phyloP scores from a whole-genome alignment of 2,888 invertebrate species.

The Mongoloraphidia duomilia region DNA sequence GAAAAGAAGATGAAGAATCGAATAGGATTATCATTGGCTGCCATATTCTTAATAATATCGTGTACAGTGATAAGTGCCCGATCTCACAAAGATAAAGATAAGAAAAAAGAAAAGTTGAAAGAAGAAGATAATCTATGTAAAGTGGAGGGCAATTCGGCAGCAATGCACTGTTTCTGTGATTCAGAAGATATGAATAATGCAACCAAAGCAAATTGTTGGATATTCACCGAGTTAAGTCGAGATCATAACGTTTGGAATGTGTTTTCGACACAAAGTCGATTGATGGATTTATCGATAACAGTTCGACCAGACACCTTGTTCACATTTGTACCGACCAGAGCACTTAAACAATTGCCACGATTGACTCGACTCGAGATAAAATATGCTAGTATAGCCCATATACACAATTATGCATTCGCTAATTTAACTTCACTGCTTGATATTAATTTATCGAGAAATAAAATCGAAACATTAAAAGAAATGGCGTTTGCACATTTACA shows the following conservation, averaged over 20 bases:
- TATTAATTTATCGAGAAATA: slow-evolving; percentile 51
- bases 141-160: slow-evolving; percentile 37
- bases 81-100: not conserved
- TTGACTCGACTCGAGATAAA: slow-evolving; percentile 54
- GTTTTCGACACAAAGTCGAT: slow-evolving; percentile 55
- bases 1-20: too few relatives aligned
- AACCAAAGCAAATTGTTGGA: slow-evolving; percentile 63
- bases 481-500: slow-evolving; percentile 60
- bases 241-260: slow-evolving; percentile 62
- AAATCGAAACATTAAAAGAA: slow-evolving; percentile 49
- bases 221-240: slow-evolving; percentile 52
- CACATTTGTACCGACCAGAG: slow-evolving; percentile 55
- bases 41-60: too few relatives aligned
- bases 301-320: slow-evolving; percentile 54
- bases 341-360: slow-evolving; percentile 48
- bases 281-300: slow-evolving; percentile 56
- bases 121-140: slow-evolving; percentile 36
- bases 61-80: too few relatives aligned
- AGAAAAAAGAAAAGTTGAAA: slow-evolving; percentile 7
- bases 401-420: slow-evolving; percentile 58
- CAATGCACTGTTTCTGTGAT: slow-evolving; percentile 55
- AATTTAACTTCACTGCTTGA: slow-evolving; percentile 54
- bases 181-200: slow-evolving; percentile 40
- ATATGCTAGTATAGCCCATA: slow-evolving; percentile 54
- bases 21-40: too few relatives aligned